Evolutionary conservation across 2,113 vertebrate species (phyloP).

Genomic region (Phyllostomus hastatus): DNA sequence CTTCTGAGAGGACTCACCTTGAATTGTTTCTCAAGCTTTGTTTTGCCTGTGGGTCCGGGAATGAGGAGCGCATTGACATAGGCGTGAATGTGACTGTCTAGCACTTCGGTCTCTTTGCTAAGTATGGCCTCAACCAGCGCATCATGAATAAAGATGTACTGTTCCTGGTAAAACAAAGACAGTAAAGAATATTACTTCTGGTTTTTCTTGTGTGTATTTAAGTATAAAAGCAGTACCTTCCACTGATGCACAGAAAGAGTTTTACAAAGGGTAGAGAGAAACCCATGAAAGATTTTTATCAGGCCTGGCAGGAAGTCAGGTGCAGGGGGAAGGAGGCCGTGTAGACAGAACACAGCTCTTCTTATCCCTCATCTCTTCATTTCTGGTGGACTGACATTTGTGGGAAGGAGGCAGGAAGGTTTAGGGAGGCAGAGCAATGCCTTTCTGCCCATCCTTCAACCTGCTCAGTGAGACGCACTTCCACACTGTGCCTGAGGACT

Average conservation of each 20-base stretch:
- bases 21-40: constrained; percentile 92
- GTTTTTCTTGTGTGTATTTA: neutral
- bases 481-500: neutral
- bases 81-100: constrained; percentile 85
- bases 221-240: neutral
- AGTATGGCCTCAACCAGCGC: constrained; percentile 92
- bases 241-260: neutral
- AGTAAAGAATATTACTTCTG: neutral
- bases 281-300: neutral
- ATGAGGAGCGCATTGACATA: constrained; percentile 94
- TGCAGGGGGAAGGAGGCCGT: neutral
- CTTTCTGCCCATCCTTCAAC: neutral
- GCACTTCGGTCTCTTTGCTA: constrained; percentile 92
- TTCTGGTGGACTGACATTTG: neutral
- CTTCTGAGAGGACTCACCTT: constrained; percentile 83
- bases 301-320: neutral
- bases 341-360: neutral
- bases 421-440: neutral
- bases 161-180: constrained; percentile 86
- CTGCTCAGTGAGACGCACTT: neutral
- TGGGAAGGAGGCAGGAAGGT: neutral
- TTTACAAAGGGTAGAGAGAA: neutral
- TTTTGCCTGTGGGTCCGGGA: constrained; percentile 88
- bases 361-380: neutral
- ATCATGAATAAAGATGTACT: constrained; percentile 96